phyloP scores from a whole-genome alignment of 1,140 invertebrate genomes.

The Holcopasites calliopsidis region DNA sequence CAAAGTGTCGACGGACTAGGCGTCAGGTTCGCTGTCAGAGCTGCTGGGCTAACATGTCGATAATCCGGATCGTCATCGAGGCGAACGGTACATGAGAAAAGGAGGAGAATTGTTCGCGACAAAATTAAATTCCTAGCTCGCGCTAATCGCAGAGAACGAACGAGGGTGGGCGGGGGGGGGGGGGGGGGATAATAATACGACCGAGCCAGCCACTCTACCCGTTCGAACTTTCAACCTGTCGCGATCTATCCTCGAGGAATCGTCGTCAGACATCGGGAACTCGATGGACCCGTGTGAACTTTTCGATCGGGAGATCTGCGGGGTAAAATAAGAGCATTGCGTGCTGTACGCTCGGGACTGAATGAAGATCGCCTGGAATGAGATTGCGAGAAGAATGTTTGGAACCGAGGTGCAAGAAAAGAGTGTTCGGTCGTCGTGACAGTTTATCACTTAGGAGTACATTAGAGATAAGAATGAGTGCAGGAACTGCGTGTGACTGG shows the following conservation, averaged over 20 bases:
- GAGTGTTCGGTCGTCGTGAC: too few species aligned
- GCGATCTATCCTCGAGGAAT: constrained; percentile 45
- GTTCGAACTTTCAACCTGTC: constrained; percentile 34
- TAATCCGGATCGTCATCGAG: constrained; percentile 13
- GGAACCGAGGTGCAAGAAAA: too few species aligned
- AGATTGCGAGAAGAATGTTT: too few species aligned
- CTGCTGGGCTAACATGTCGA: constrained; percentile 16
- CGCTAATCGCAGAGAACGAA: constrained; percentile 45
- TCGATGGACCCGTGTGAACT: constrained; percentile 1
- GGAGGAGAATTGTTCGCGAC: constrained; percentile 11
- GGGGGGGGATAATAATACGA: constrained; percentile 56
- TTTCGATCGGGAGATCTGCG: constrained; percentile 13
- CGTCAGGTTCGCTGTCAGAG: constrained; percentile 5
- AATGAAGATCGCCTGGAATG: too few species aligned
- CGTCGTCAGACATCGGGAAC: constrained; percentile 21
- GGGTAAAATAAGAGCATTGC: too few species aligned
- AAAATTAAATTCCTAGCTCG: constrained; percentile 57
- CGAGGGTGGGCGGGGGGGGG: background rate
- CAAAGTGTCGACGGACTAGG: constrained; percentile 52
- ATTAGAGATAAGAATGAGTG: too few species aligned
- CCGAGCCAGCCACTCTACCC: constrained; percentile 8
- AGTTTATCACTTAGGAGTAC: too few species aligned
- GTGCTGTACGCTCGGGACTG: too few species aligned
- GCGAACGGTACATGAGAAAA: background rate
- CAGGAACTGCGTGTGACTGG: too few species aligned